Evolutionary conservation across 2,113 vertebrate genomes (phyloP).

Genomic region (Seriola quinqueradiata): DNA sequence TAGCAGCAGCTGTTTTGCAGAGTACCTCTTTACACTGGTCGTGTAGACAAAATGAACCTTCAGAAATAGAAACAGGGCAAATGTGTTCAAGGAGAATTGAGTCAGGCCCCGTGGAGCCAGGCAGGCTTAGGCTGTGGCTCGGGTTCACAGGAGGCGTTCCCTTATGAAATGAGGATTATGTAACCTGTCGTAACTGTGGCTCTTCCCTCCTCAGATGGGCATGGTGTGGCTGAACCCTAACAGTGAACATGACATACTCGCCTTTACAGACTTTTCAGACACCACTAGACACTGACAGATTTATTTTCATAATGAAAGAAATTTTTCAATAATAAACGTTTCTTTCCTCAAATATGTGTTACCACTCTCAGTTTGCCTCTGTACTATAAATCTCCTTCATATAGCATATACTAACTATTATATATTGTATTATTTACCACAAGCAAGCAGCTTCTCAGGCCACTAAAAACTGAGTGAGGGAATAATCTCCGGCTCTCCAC

Average conservation of each 20-base stretch:
- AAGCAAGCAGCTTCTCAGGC: constrained; percentile 11
- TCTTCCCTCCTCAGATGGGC: constrained; percentile 35
- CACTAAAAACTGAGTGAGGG: constrained; percentile 12
- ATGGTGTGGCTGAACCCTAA: constrained; percentile 17
- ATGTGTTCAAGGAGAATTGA: constrained; percentile 33
- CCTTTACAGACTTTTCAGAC: constrained; percentile 30
- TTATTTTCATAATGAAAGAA: constrained; percentile 10
- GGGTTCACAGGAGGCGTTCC: constrained; percentile 37
- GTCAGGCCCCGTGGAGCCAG: constrained; percentile 29
- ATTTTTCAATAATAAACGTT: neutral
- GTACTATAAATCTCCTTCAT: neutral
- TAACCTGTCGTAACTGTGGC: constrained; percentile 33
- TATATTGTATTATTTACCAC: constrained; percentile 4
- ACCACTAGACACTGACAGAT: neutral
- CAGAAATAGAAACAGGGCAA: neutral
- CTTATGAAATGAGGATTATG: constrained; percentile 59
- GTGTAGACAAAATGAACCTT: neutral
- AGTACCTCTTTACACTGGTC: neutral
- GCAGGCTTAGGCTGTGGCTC: constrained; percentile 25
- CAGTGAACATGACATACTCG: constrained; percentile 6
- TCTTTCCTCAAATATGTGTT: neutral
- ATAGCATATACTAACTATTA: neutral
- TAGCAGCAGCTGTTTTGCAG: neutral
- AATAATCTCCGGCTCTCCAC: constrained; percentile 45
- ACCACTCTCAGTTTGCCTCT: neutral